Percentiles rank a stretch among this genome's conserved stretches.
These are phyloP conservation scores for Cygnus olor DNA, from an alignment of 2,797 vertebrate species.

Conservation along the genomic window DNA sequence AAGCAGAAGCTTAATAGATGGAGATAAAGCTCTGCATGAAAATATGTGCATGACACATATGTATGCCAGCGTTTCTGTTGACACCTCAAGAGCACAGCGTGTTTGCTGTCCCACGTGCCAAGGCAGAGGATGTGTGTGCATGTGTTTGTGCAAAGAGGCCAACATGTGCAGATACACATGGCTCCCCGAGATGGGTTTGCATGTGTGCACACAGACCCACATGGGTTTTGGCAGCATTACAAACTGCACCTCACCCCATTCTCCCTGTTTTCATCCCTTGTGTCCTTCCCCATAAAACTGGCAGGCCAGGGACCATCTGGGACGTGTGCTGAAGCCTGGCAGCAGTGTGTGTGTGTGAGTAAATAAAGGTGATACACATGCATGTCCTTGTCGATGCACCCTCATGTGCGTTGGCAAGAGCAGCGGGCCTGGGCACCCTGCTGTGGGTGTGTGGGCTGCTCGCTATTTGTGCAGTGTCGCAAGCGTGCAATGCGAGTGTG, in stretches of 20 bases:
- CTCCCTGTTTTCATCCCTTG: neutral
- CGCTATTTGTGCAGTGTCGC: neutral
- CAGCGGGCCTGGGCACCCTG: neutral
- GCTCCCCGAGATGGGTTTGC: neutral
- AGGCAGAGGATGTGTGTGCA: neutral
- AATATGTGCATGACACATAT: neutral
- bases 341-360: accelerated
- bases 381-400: too few species aligned
- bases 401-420: neutral
- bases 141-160: neutral
- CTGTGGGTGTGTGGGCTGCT: neutral
- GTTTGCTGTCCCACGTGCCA: accelerated
- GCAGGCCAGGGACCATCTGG: accelerated
- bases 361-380: accelerated
- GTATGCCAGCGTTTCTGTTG: neutral
- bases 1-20: neutral
- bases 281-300: neutral
- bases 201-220: neutral
- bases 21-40: neutral
- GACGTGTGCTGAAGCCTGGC: neutral
- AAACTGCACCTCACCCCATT: neutral
- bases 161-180: accelerated
- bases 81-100: accelerated
- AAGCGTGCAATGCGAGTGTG: accelerated
- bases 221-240: neutral